These are phyloP conservation scores for Erebia epiphron DNA, from an alignment of 2,888 invertebrate genomes.

Conservation along the genomic window DNA sequence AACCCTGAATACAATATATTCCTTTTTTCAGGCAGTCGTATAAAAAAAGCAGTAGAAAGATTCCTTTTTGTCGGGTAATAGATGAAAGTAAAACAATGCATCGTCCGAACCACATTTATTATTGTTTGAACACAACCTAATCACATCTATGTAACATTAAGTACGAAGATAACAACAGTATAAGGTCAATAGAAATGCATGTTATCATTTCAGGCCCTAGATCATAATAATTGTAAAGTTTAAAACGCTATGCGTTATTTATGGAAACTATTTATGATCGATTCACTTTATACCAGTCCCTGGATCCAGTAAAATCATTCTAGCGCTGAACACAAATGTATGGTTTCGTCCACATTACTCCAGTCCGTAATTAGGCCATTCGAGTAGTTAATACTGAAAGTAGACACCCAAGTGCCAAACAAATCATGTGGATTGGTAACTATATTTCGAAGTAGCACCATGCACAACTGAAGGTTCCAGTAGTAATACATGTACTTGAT, in stretches of 20 bases:
- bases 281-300: not conserved
- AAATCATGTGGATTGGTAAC: too few species aligned
- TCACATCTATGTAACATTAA: slow-evolving; percentile 37
- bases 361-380: not conserved
- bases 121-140: slow-evolving; percentile 47
- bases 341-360: not conserved
- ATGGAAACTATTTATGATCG: not conserved
- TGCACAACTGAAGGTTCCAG: not conserved
- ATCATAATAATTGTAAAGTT: not conserved
- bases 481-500: too few species aligned
- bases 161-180: slow-evolving; percentile 37
- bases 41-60: too few species aligned
- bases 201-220: slow-evolving; percentile 25
- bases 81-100: slow-evolving; percentile 33
- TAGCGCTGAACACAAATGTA: not conserved
- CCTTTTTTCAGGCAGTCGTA: too few species aligned
- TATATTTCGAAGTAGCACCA: too few species aligned
- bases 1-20: too few species aligned
- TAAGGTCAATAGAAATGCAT: slow-evolving; percentile 32
- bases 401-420: too few species aligned
- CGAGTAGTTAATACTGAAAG: not conserved
- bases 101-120: slow-evolving; percentile 42
- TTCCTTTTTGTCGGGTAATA: not conserved
- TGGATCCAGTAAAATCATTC: not conserved
- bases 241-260: not conserved